Evolutionary conservation across 2,113 vertebrate species (phyloP), one percentile per base, ranked within the genome.

Genomic region (Sylvilagus bachmani): DNA sequence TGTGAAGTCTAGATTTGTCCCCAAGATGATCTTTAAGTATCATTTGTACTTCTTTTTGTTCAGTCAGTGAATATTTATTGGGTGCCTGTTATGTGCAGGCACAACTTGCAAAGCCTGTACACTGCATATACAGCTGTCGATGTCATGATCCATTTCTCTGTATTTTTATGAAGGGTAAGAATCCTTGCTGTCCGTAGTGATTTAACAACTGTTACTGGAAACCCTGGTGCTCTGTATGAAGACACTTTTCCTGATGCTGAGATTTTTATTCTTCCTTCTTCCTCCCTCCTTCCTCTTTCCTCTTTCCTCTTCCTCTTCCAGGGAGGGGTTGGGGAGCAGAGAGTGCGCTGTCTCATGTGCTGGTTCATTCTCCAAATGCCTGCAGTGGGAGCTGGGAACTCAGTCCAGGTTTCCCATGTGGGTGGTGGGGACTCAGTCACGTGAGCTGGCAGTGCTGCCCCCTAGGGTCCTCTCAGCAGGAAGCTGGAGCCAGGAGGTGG

Each of bases 11-110:
- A 79, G 29, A 80, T 90, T 83, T 90, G 79, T 80, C 29, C 66
- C 27, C 29, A 64, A 44, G 29, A 16, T 85, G 58, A 64, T 75
- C 13, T 94, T 90, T 53, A 66, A 19, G 25, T 83, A 89, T 89
- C 70, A 86, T 83, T 64, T 95, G 62, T 62, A 92, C 94, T 24
- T 82, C 25, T 88, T 21, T 80, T 75, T 86, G 67, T 86, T 95
- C 12, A 78, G 51, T 89, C 27, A 91, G 13, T 16, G 89, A 31
- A 61, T 67, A 12, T 77, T 77, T 85, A 62, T 62, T 75, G 21
- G 58, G 6, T 67, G 7, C 55, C 24, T 69, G 4, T 86, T 95
- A 61, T 78, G n/a, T 94, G 25, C 27, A 67, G 13, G 70, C 61
- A 86, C n/a, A 85, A 0, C 69, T 67, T 62, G 49, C 36, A 91